Percentiles rank a stretch among this genome's conserved stretches.
These are phyloP conservation scores for Horisme vitalbata DNA, from an alignment of 2,888 invertebrate genomes.

Conservation along the genomic window DNA sequence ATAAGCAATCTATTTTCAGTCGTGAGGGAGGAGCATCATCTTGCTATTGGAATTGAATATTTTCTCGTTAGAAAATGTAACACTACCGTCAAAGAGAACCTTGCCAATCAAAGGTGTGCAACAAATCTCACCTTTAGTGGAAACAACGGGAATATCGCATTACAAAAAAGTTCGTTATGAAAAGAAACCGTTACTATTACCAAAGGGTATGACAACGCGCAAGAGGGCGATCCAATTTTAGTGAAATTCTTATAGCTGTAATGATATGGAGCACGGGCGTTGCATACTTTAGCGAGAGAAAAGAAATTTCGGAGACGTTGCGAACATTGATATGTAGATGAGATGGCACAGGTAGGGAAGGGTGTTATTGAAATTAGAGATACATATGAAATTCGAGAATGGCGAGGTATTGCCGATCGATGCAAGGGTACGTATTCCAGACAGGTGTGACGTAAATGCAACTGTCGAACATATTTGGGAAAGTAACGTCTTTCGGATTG, in stretches of 20 bases:
- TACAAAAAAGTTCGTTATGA: constrained; percentile 80
- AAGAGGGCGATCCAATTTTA: constrained; percentile 78
- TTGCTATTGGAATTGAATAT: constrained; percentile 35
- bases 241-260: constrained; percentile 70
- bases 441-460: constrained; percentile 46
- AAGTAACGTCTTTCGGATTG: constrained; percentile 42
- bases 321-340: constrained; percentile 81
- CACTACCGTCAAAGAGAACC: constrained; percentile 62
- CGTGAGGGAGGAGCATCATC: background rate
- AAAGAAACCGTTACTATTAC: constrained; percentile 80
- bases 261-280: constrained; percentile 80
- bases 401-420: constrained; percentile 57
- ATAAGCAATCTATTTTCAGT: background rate
- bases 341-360: constrained; percentile 75
- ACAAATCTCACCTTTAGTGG: constrained; percentile 73
- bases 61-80: constrained; percentile 54
- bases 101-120: constrained; percentile 62
- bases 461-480: constrained; percentile 37
- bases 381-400: constrained; percentile 73
- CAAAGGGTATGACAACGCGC: constrained; percentile 76
- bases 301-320: constrained; percentile 74
- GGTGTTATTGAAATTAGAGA: constrained; percentile 81
- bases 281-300: constrained; percentile 76
- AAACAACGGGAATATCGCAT: constrained; percentile 77
- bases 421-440: constrained; percentile 40